Evolutionary conservation across 2,113 vertebrate genomes (phyloP).

Genomic region (Cyanoliseus patagonus): DNA sequence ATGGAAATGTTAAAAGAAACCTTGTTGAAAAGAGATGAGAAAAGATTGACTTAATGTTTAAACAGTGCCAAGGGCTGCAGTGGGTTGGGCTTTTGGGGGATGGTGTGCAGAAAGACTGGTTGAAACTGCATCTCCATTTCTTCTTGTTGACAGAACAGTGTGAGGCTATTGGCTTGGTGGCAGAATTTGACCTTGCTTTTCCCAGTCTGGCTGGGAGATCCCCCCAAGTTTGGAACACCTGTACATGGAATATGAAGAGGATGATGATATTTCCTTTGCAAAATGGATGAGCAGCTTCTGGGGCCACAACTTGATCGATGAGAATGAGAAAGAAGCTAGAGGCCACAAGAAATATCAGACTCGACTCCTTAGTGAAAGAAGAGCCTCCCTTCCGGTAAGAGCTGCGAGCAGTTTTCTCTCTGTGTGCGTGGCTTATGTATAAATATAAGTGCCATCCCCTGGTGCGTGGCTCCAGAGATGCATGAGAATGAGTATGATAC

Average conservation of each 20-base stretch:
- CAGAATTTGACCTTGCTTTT: conserved; percentile 13
- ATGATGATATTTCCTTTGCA: conserved; percentile 92
- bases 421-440: background rate
- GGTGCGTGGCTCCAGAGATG: background rate
- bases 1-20: conserved; percentile 87
- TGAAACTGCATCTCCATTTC: background rate
- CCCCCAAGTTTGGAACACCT: conserved; percentile 45
- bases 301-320: conserved; percentile 83
- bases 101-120: background rate
- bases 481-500: background rate
- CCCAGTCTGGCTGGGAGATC: background rate
- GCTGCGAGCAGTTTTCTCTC: background rate
- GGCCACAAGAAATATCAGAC: conserved; percentile 73
- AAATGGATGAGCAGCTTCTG: conserved; percentile 99
- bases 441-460: background rate
- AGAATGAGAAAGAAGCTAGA: conserved; percentile 74
- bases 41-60: conserved; percentile 79
- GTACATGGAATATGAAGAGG: conserved; percentile 88
- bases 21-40: conserved; percentile 78
- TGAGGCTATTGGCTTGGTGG: background rate
- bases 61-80: conserved; percentile 59
- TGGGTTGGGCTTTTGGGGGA: conserved; percentile 39
- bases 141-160: background rate
- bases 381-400: conserved; percentile 91
- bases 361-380: conserved; percentile 68